phyloP scores from a whole-genome alignment of 2,888 invertebrate species.

The Bembecia ichneumoniformis region DNA sequence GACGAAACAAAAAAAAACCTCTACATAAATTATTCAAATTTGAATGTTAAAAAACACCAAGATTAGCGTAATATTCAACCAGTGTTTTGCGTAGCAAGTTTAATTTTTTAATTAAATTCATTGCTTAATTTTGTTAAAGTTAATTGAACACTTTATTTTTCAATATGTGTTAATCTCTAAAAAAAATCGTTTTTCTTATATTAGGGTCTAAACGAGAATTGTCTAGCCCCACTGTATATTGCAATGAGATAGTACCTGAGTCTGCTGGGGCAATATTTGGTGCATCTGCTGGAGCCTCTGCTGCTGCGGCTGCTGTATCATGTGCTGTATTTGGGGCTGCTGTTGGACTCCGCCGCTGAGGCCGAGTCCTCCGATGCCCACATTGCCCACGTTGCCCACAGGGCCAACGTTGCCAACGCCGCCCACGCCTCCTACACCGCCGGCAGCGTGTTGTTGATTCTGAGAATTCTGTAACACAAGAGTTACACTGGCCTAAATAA shows the following conservation, averaged over 20 bases:
- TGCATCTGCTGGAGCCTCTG: conserved; percentile 75
- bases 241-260: conserved; percentile 52
- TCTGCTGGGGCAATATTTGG: conserved; percentile 70
- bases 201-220: too few species aligned
- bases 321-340: conserved; percentile 68
- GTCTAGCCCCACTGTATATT: neutral
- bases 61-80: too few species aligned
- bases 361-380: conserved; percentile 36
- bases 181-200: too few species aligned
- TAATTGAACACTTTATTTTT: too few species aligned
- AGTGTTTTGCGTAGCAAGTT: too few species aligned
- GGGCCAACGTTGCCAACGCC: conserved; percentile 38
- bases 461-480: conserved; percentile 49
- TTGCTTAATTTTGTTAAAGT: too few species aligned
- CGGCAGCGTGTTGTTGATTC: conserved; percentile 48
- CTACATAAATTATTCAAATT: too few species aligned
- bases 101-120: too few species aligned
- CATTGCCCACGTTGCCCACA: conserved; percentile 34
- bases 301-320: conserved; percentile 53
- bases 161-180: too few species aligned
- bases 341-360: conserved; percentile 39
- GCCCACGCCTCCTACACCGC: conserved; percentile 31
- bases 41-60: too few species aligned
- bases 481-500: too few species aligned
- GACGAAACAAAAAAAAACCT: too few species aligned